Evolutionary conservation across 2,797 vertebrate genomes (phyloP).

Genomic region (Etheostoma perlongum): DNA sequence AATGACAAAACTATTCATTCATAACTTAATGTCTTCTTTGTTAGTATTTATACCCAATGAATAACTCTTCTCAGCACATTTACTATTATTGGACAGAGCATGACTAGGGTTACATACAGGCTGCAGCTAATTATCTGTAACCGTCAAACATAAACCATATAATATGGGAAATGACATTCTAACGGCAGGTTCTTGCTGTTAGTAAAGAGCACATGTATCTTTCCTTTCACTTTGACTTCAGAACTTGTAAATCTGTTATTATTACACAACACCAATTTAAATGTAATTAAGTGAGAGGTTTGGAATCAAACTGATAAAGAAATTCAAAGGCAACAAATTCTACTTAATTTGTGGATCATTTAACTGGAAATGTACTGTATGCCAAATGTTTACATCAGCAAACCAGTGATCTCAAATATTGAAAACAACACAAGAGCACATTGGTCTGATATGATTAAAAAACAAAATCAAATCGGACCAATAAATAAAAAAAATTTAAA

Average conservation of each 20-base stretch:
- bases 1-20: conserved; percentile 58
- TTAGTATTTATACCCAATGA: conserved; percentile 58
- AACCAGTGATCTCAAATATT: background rate
- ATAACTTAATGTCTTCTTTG: conserved; percentile 49
- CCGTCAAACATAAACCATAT: background rate
- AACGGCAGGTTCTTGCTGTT: conserved; percentile 12
- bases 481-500: conserved; percentile 4
- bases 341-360: background rate
- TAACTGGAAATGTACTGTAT: background rate
- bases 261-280: conserved; percentile 6
- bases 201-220: conserved; percentile 5
- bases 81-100: conserved; percentile 25
- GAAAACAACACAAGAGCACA: conserved; percentile 4
- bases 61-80: conserved; percentile 60
- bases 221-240: conserved; percentile 5
- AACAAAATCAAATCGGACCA: too few species aligned
- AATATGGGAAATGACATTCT: background rate
- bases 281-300: background rate
- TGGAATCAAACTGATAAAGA: conserved; percentile 24
- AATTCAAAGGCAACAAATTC: background rate
- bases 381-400: background rate
- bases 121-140: conserved; percentile 35
- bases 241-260: background rate
- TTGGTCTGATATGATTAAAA: conserved; percentile 17
- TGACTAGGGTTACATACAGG: conserved; percentile 43